A percentile compares a stretch with the other conserved stretches of the same genome.
Conservation (phyloP, 2,113 vertebrate species). For the Neotragus moschatus region DNA sequence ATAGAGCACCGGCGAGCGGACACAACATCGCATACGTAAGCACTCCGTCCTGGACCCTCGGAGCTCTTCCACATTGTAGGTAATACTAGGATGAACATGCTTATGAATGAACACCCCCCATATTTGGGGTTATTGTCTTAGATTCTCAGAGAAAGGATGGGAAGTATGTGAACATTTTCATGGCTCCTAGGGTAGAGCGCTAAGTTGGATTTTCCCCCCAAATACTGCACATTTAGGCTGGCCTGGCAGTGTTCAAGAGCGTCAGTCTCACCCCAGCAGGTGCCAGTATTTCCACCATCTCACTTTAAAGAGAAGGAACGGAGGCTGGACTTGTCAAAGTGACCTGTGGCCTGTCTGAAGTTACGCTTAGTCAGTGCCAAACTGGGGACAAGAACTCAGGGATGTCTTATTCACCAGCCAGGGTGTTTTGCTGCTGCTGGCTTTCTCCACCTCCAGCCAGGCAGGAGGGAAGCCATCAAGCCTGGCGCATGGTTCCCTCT, state of each 20-base stretch:
- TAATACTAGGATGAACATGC: background rate
- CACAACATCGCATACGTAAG: no score
- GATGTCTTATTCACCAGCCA: background rate
- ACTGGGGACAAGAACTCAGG: background rate
- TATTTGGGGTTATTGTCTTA: background rate
- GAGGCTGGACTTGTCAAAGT: background rate
- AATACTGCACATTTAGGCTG: background rate
- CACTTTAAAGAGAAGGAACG: background rate
- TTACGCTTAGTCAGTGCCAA: background rate
- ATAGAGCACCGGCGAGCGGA: rapidly evolving
- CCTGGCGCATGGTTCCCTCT: background rate
- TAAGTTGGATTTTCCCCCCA: background rate
- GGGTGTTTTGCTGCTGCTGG: background rate
- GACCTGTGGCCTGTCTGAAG: background rate
- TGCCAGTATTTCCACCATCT: background rate
- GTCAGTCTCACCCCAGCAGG: background rate
- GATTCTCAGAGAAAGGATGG: background rate
- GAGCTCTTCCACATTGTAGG: rapidly evolving
- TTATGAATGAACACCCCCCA: background rate
- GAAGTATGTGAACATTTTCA: background rate
- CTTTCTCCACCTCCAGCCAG: background rate
- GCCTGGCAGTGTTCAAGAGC: background rate
- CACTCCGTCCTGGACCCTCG: background rate
- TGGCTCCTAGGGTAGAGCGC: background rate
- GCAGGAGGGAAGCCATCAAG: background rate